Evolutionary conservation across 2,888 invertebrate species (phyloP).

Genomic region (Nephrotoma flavescens): DNA sequence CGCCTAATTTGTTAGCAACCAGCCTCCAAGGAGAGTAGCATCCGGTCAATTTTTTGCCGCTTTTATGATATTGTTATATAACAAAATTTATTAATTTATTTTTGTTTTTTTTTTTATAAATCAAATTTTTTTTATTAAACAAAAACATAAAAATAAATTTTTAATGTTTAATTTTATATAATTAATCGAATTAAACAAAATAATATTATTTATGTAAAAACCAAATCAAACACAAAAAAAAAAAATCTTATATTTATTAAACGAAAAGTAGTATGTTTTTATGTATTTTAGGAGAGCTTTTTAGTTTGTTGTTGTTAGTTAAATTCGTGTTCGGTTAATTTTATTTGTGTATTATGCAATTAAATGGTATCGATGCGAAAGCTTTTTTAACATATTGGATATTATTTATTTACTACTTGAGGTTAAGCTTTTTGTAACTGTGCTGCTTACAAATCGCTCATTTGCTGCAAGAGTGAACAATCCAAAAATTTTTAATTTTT

Average conservation of each 20-base stretch:
- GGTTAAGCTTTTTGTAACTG: too few species aligned
- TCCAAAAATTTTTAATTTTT: too few species aligned
- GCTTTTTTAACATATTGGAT: not conserved
- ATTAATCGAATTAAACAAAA: constrained; percentile 12
- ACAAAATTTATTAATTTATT: constrained; percentile 14
- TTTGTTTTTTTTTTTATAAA: constrained; percentile 11
- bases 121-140: constrained; percentile 9
- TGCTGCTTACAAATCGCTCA: too few species aligned
- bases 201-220: not conserved
- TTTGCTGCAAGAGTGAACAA: too few species aligned
- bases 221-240: not conserved
- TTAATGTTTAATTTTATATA: constrained; percentile 10
- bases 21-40: constrained; percentile 88
- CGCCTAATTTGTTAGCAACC: constrained; percentile 87
- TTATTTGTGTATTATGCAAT: not conserved
- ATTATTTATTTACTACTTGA: too few species aligned
- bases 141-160: not conserved
- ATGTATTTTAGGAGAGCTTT: not conserved
- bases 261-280: not conserved
- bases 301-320: not conserved
- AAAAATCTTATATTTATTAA: not conserved
- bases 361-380: not conserved
- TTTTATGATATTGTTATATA: constrained; percentile 13
- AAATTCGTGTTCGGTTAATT: not conserved
- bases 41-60: constrained; percentile 53